Evolutionary conservation across 1,140 invertebrate species (phyloP).

Genomic region (Anastrepha obliqua): DNA sequence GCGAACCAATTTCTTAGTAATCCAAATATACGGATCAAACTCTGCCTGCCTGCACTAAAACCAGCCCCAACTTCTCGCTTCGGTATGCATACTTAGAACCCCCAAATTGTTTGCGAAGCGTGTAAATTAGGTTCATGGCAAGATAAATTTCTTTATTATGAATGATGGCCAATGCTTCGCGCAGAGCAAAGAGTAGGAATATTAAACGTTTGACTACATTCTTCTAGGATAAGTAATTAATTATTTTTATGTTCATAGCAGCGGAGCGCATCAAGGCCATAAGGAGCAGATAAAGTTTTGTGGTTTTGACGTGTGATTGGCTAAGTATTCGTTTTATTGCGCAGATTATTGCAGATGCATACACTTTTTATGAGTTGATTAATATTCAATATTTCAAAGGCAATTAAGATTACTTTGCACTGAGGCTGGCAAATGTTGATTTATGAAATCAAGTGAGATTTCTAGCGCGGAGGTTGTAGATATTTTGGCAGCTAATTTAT

Average conservation of each 20-base stretch:
- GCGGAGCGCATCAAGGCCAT: neutral
- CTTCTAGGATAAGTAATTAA: neutral
- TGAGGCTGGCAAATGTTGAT: no score
- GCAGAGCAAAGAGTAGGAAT: neutral
- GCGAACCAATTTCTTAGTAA: no score
- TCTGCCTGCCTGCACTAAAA: no score
- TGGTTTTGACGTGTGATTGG: neutral
- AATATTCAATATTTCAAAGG: no score
- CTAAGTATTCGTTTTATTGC: no score
- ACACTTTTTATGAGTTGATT: no score
- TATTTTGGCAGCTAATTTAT: no score
- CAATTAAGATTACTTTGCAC: no score
- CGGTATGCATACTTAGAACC: neutral
- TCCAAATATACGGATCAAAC: no score
- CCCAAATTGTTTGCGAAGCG: neutral
- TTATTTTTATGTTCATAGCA: neutral
- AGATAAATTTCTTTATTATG: neutral
- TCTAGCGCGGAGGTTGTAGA: no score
- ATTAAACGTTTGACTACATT: slow-evolving; percentile 4
- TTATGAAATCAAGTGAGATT: no score
- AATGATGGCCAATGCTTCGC: neutral
- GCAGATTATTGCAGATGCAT: no score
- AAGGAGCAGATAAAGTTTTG: neutral
- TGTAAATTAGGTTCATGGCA: neutral
- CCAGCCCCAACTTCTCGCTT: neutral